Percentiles rank a stretch among this genome's conserved stretches.
These are phyloP conservation scores for Dorcus parallelipipedus DNA, from an alignment of 2,888 invertebrate genomes.

Conservation along the genomic window DNA sequence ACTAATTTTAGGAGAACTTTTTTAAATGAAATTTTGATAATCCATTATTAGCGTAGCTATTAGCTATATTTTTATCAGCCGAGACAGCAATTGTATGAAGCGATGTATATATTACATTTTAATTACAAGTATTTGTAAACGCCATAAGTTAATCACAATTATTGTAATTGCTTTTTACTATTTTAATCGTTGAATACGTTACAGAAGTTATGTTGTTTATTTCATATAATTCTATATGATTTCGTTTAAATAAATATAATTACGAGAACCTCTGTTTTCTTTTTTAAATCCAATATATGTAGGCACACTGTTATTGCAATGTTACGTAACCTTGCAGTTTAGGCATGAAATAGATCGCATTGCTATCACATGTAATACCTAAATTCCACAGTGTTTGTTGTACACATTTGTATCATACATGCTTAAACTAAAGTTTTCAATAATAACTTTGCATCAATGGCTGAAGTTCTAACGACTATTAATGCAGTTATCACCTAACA, in stretches of 20 bases:
- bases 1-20: slow-evolving; percentile 12
- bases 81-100: background rate
- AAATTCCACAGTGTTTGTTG: too few species aligned
- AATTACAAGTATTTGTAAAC: background rate
- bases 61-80: background rate
- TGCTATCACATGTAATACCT: too few species aligned
- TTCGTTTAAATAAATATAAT: background rate
- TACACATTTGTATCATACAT: too few species aligned
- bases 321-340: too few species aligned
- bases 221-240: slow-evolving; percentile 2
- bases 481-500: too few species aligned
- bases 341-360: too few species aligned
- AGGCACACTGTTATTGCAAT: too few species aligned
- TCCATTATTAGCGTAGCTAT: background rate
- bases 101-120: background rate
- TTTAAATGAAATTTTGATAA: slow-evolving; percentile 3
- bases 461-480: too few species aligned
- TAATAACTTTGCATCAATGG: too few species aligned
- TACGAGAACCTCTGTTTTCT: too few species aligned
- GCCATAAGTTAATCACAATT: background rate
- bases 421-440: too few species aligned
- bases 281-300: too few species aligned
- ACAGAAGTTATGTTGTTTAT: slow-evolving; percentile 2
- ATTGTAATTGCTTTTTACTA: background rate
- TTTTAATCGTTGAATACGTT: background rate